phyloP scores from a whole-genome alignment of 2,113 vertebrate species.

The Nothobranchius kuhntae region DNA sequence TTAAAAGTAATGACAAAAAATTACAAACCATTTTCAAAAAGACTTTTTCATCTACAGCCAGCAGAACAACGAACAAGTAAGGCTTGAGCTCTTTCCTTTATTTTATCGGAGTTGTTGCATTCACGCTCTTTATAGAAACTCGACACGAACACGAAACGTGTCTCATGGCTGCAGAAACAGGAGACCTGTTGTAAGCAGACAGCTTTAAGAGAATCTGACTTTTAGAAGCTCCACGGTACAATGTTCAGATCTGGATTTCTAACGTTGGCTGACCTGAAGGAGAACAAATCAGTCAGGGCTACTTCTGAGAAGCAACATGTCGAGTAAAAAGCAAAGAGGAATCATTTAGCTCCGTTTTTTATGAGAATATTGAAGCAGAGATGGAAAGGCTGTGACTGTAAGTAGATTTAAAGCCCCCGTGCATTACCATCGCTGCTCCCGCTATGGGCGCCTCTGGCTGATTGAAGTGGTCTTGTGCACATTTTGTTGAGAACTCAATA shows the following conservation, averaged over 20 bases:
- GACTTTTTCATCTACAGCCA: not conserved
- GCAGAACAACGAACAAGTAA: conserved; percentile 40
- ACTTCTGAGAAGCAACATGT: conserved; percentile 2
- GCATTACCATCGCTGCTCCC: conserved; percentile 8
- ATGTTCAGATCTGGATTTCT: not conserved
- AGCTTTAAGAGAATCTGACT: no score
- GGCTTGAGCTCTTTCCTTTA: conserved; percentile 16
- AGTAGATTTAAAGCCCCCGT: not conserved
- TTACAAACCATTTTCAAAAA: conserved; percentile 4
- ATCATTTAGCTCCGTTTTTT: not conserved
- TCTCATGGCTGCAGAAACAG: no score
- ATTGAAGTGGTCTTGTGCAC: no score
- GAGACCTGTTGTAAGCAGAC: no score
- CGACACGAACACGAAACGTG: no score
- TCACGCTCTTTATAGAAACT: no score
- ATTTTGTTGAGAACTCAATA: conserved; percentile 3
- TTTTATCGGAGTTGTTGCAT: no score
- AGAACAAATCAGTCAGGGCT: not conserved
- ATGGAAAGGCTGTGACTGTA: not conserved
- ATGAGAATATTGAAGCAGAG: not conserved
- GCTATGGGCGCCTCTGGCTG: not conserved
- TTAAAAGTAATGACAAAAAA: not conserved
- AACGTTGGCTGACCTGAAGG: not conserved
- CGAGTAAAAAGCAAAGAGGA: not conserved
- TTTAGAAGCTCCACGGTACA: no score